phyloP scores from a whole-genome alignment of 2,113 vertebrate species.

The Elgaria multicarinata region DNA sequence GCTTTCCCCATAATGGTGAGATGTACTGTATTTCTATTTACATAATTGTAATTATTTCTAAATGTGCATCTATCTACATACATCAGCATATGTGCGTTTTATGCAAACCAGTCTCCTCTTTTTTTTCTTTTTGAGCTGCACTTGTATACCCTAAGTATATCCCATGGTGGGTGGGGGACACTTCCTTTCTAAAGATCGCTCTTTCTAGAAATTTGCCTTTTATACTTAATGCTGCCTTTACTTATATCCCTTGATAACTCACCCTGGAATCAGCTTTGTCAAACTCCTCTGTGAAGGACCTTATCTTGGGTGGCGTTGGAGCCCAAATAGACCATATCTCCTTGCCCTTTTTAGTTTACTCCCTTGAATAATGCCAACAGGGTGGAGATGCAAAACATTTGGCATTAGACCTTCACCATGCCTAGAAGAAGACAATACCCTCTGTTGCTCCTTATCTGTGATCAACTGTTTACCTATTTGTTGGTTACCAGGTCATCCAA shows the following conservation, averaged over 20 bases:
- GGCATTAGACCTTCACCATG: no score
- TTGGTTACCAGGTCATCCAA: background rate
- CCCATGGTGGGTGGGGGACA: background rate
- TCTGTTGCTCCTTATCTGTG: background rate
- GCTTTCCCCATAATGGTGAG: background rate
- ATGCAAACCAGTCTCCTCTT: background rate
- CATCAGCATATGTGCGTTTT: background rate
- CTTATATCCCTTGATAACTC: no score
- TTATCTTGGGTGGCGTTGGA: conserved; percentile 5
- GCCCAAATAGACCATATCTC: background rate
- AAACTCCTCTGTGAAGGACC: background rate
- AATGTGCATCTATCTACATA: background rate
- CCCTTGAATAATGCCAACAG: conserved; percentile 15
- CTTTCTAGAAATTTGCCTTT: background rate
- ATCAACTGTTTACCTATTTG: background rate
- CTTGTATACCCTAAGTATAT: background rate
- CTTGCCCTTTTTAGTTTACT: background rate
- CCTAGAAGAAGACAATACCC: background rate
- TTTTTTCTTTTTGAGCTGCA: background rate
- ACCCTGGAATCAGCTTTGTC: background rate
- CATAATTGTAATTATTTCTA: background rate
- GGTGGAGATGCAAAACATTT: background rate
- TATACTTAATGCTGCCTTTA: background rate
- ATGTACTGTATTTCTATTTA: background rate
- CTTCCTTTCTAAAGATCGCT: background rate